Percentiles rank a stretch among this genome's conserved stretches.
Evolutionary conservation across 2,113 vertebrate species (phyloP).

Genomic region (Cynoglossus semilaevis): DNA sequence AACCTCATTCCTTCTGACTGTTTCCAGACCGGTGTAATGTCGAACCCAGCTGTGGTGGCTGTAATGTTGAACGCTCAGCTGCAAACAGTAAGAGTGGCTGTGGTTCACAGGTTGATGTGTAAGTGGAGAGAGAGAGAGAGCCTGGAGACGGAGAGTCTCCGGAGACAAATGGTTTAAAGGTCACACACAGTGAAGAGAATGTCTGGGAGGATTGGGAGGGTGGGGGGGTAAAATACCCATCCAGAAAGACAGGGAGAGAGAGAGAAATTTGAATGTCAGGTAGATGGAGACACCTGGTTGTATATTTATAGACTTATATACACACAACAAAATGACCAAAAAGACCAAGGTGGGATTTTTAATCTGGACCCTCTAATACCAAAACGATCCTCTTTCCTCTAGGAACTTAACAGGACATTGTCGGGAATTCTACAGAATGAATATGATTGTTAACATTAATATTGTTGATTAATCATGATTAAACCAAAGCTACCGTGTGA

Average conservation of each 20-base stretch:
- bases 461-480: no score
- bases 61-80: constrained; percentile 18
- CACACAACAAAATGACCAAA: no score
- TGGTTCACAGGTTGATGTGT: constrained; percentile 22
- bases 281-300: constrained; percentile 11
- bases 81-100: constrained; percentile 1
- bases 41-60: constrained; percentile 8
- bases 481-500: no score
- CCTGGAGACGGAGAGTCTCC: constrained; percentile 24
- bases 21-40: not conserved
- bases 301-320: no score
- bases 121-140: constrained; percentile 20
- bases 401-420: no score
- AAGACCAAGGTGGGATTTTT: not conserved
- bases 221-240: not conserved
- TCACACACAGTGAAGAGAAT: constrained; percentile 41
- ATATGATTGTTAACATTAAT: no score
- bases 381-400: no score
- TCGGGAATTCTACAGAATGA: no score
- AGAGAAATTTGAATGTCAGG: not conserved
- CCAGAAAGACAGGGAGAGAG: not conserved
- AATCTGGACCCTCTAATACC: no score
- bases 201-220: constrained; percentile 9
- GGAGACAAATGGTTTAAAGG: constrained; percentile 50
- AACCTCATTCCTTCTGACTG: no score